Conservation (phyloP, 2,888 invertebrate genomes). For the Epistrophe grossulariae region DNA sequence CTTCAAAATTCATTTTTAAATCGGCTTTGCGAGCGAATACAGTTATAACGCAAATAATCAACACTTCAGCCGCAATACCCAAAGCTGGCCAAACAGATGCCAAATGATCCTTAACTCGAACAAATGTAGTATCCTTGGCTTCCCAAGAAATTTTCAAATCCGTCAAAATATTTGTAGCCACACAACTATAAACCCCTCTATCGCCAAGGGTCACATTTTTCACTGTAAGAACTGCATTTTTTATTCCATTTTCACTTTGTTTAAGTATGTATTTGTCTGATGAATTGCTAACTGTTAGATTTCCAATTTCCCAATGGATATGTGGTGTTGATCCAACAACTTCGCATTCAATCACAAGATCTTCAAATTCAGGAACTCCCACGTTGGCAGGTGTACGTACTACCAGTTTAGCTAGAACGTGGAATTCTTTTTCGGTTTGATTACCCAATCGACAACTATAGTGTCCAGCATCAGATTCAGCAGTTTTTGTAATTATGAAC, state of each 20-base stretch:
- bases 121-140: conserved; percentile 82
- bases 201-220: conserved; percentile 86
- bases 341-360: conserved; percentile 88
- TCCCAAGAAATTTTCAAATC: conserved; percentile 74
- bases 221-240: conserved; percentile 86
- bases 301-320: conserved; percentile 87
- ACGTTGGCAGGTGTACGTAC: conserved; percentile 86
- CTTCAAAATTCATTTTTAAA: conserved; percentile 92
- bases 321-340: conserved; percentile 87
- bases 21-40: conserved; percentile 96
- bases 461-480: conserved; percentile 86
- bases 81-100: conserved; percentile 98
- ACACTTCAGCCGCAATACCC: conserved; percentile 95
- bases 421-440: conserved; percentile 76
- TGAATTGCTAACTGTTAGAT: conserved; percentile 81
- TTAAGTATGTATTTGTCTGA: conserved; percentile 83
- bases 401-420: conserved; percentile 84
- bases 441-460: conserved; percentile 86
- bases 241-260: conserved; percentile 84
- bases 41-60: conserved; percentile 94
- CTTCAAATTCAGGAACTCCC: conserved; percentile 92
- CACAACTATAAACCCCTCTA: conserved; percentile 88
- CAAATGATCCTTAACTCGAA: conserved; percentile 91
- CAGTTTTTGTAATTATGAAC: conserved; percentile 83
- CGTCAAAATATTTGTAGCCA: conserved; percentile 83